These are phyloP conservation scores for Limnephilus rhombicus DNA, from an alignment of 2,888 invertebrate species.

Conservation along the genomic window DNA sequence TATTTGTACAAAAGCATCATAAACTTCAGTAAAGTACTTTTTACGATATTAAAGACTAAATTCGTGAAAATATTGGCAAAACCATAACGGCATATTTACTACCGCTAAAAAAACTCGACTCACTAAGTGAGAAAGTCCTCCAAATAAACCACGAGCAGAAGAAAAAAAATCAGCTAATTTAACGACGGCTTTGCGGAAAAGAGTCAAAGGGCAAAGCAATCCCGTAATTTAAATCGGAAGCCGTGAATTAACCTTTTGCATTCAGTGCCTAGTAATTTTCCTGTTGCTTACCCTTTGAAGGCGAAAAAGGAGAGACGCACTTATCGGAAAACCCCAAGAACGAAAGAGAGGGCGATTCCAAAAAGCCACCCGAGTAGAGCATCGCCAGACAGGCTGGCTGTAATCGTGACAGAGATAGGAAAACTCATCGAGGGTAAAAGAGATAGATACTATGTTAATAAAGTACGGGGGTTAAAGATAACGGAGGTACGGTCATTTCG, in stretches of 20 bases:
- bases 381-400: slow-evolving; percentile 62
- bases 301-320: not conserved
- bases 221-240: slow-evolving; percentile 29
- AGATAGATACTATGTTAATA: not conserved
- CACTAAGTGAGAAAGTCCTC: not conserved
- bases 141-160: not conserved
- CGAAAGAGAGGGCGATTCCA: slow-evolving; percentile 65
- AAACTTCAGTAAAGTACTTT: not conserved
- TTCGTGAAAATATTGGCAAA: not conserved
- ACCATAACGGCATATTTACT: not conserved
- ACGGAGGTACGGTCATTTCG: slow-evolving; percentile 34
- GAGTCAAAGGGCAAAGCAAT: slow-evolving; percentile 27
- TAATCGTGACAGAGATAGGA: slow-evolving; percentile 30
- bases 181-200: slow-evolving; percentile 14
- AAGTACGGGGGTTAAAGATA: not conserved
- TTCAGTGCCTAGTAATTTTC: slow-evolving; percentile 32
- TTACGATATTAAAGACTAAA: not conserved
- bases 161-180: slow-evolving; percentile 42
- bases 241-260: slow-evolving; percentile 45
- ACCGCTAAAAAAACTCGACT: not conserved
- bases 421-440: not conserved
- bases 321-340: slow-evolving; percentile 19
- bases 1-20: not conserved
- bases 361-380: slow-evolving; percentile 65
- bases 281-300: slow-evolving; percentile 37